Evolutionary conservation across 1,140 invertebrate species (phyloP), one percentile per base, ranked within the genome.

Genomic region (Melipona quadrifasciata): DNA sequence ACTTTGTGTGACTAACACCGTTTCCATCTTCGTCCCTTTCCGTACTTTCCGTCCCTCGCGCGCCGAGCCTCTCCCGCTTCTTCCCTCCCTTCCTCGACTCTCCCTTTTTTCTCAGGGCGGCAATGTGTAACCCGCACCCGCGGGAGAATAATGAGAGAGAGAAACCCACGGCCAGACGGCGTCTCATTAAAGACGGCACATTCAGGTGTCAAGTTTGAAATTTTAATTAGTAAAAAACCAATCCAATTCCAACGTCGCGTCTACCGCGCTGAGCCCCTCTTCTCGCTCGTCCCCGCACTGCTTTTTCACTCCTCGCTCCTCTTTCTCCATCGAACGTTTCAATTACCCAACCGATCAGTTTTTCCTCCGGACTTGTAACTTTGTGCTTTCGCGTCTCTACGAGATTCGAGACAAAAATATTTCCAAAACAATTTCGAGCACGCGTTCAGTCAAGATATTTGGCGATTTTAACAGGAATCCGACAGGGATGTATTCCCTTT

Each of bases 211-310:
- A 89, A 89, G 88, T 89, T 89, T 89, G 87, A 89, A 89, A 89
- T 89, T 89, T 89, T 89, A 89, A 89, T 89, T 89, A 89, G 88
- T 89, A 89, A 89, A 89, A 89, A 89, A 89, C 87, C 87, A 88
- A 89, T 86, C 87, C 85, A 89, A 86, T 89, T 86, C 85, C 73
- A 39, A 39, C 55, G 65, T 77, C 80, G 68, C 80, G 75, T 81
- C 84, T 85, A 85, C 39, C 39, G 39, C 39, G 58, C 80, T 64
- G 53, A 55, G 27, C 64, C 78, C 39, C 74, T 53, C 16, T 71
- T 68, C 65, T 55, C 53, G 14, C 53, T 55, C 53, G 12, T 55
- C 16, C 17, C 55, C 19, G 53, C n/a, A n/a, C n/a, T n/a, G 16
- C 17, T 3, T 19, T 57, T 19, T 57, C 55, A n/a, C n/a, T n/a